Percentiles rank a stretch among this genome's conserved stretches.
These are phyloP conservation scores for Nyctibius grandis DNA, from an alignment of 2,797 vertebrate species.

Conservation along the genomic window DNA sequence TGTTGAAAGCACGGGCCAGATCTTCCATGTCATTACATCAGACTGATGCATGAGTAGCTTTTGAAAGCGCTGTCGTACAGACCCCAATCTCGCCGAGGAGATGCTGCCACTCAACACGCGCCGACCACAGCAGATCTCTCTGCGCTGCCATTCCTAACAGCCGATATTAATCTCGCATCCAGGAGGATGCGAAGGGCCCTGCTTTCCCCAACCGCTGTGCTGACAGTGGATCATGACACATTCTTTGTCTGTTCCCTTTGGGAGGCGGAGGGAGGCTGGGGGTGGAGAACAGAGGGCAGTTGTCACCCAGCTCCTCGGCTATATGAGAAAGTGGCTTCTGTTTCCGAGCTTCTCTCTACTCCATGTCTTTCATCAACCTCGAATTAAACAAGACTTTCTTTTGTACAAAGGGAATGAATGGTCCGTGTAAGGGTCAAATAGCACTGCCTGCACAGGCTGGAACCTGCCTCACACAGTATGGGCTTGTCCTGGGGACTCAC, in stretches of 20 bases:
- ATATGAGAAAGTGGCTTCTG: slow-evolving; percentile 66
- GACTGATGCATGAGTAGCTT: neutral
- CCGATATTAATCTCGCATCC: neutral
- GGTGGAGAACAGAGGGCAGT: slow-evolving; percentile 60
- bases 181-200: neutral
- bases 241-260: slow-evolving; percentile 37
- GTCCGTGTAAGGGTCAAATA: slow-evolving; percentile 34
- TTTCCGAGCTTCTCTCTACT: slow-evolving; percentile 43
- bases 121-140: neutral
- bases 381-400: slow-evolving; percentile 63
- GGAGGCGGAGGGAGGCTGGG: slow-evolving; percentile 25
- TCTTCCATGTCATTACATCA: neutral
- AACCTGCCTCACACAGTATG: slow-evolving; percentile 29
- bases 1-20: neutral
- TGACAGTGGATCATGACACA: neutral
- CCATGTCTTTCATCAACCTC: slow-evolving; percentile 44
- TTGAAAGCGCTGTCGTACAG: neutral
- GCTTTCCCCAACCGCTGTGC: neutral
- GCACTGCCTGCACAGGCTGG: slow-evolving; percentile 44
- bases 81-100: rapidly evolving
- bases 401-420: slow-evolving; percentile 57
- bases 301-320: slow-evolving; percentile 54
- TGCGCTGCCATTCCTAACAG: neutral
- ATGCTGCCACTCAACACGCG: neutral
- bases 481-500: slow-evolving; percentile 32